These are phyloP conservation scores for Pteronura brasiliensis DNA, from an alignment of 2,113 vertebrate species.

Conservation along the genomic window DNA sequence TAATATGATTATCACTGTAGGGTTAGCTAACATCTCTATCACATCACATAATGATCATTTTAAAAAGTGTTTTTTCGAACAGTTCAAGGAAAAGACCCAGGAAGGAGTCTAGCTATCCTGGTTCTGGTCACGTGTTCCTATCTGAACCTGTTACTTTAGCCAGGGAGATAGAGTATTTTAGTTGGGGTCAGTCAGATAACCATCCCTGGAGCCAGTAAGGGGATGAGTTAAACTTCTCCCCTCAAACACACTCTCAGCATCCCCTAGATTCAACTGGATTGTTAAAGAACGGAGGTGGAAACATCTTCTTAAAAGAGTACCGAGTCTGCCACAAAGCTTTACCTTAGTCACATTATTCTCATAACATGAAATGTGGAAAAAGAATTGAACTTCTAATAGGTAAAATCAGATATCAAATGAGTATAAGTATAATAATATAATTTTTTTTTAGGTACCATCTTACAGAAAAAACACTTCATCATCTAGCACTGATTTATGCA, in stretches of 20 bases:
- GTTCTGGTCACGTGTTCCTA: background rate
- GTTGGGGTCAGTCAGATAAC: background rate
- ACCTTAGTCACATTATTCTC: background rate
- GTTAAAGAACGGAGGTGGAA: background rate
- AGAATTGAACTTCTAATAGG: background rate
- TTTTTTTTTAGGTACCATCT: conserved; percentile 84
- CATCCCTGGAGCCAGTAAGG: background rate
- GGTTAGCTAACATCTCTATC: background rate
- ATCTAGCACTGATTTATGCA: conserved; percentile 90
- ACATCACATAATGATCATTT: background rate
- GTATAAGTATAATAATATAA: background rate
- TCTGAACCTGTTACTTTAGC: background rate
- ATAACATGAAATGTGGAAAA: background rate
- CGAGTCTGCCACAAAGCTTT: background rate
- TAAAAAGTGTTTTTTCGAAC: background rate
- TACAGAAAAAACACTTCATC: conserved; percentile 85
- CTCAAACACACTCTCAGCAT: background rate
- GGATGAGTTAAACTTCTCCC: background rate
- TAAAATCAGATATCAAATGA: background rate
- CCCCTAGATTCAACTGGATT: background rate
- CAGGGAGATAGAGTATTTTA: background rate
- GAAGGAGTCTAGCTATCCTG: background rate
- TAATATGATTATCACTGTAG: background rate
- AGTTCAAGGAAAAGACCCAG: background rate
- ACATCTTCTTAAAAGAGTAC: background rate